These are phyloP conservation scores for Danio kyathit DNA, from an alignment of 2,797 vertebrate species.

Conservation along the genomic window DNA sequence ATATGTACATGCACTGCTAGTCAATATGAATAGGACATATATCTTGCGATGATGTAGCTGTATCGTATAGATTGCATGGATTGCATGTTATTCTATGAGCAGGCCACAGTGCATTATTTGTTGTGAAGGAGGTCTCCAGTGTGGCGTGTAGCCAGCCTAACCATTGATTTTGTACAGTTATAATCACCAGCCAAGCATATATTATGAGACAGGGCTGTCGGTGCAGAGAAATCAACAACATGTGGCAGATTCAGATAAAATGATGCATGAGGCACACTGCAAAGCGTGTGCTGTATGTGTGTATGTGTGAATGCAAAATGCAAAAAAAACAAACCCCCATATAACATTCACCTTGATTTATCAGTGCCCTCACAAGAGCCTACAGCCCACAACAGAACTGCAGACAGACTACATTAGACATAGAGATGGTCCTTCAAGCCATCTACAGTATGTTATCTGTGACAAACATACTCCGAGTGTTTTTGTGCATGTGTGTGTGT, in stretches of 20 bases:
- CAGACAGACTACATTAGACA: constrained; percentile 52
- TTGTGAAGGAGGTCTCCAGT: constrained; percentile 40
- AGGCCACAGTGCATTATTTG: constrained; percentile 39
- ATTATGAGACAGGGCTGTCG: constrained; percentile 50
- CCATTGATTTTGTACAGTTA: constrained; percentile 56
- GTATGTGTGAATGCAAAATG: background rate
- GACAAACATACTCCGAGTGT: constrained; percentile 37
- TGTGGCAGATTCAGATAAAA: constrained; percentile 59
- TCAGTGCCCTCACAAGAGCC: constrained; percentile 44
- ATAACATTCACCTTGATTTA: constrained; percentile 56
- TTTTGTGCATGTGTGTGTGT: constrained; percentile 38
- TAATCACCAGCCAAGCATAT: constrained; percentile 56
- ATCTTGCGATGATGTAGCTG: constrained; percentile 45
- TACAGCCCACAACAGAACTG: constrained; percentile 44
- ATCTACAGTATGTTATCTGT: constrained; percentile 41
- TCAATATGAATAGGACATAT: constrained; percentile 31
- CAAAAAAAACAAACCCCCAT: constrained; percentile 24
- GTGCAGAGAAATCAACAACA: constrained; percentile 61
- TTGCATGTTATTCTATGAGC: constrained; percentile 44
- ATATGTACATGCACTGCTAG: constrained; percentile 72
- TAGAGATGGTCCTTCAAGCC: constrained; percentile 41
- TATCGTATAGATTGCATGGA: constrained; percentile 36
- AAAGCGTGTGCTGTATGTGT: constrained; percentile 15
- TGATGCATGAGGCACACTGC: constrained; percentile 42
- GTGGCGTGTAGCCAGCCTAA: constrained; percentile 50